Percentiles rank a stretch among this genome's conserved stretches.
These are phyloP conservation scores for chimpanzee (Pan troglodytes) DNA, from an alignment of 2,113 vertebrate species.

Conservation along the genomic window NHGRI_mPanTro3-v2.1_pri NC_086015.1:159641001-159641500, in stretches of 20 bases:
- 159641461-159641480: neutral
- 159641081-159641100: neutral
- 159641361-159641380: neutral
- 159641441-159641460: neutral
- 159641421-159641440: neutral
- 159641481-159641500: neutral
- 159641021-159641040: neutral
- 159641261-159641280: neutral
- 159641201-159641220: neutral
- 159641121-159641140: neutral
- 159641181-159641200: neutral
- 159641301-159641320: neutral
- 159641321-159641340: neutral
- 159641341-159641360: neutral
- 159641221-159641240: neutral
- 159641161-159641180: constrained; percentile 4
- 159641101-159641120: neutral
- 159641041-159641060: accelerated
- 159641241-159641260: neutral
- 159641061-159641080: neutral
- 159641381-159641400: neutral
- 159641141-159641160: neutral
- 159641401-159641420: neutral
- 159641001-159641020: neutral
- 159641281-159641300: no score